phyloP scores from a whole-genome alignment of 2,113 vertebrate species.

The Abramis brama region DNA sequence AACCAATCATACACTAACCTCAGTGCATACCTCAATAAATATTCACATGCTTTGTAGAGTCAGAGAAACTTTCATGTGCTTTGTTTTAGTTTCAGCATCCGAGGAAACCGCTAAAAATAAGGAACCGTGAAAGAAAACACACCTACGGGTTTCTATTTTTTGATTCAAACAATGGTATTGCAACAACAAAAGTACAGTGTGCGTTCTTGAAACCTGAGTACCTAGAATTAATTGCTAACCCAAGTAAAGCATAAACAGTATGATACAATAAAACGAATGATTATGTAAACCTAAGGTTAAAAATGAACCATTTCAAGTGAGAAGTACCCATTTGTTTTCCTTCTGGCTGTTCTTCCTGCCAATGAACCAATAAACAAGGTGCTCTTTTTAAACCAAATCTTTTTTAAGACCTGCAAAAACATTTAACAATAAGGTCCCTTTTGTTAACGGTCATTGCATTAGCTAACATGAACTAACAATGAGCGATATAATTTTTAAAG shows the following conservation, averaged over 20 bases:
- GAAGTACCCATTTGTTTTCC: neutral
- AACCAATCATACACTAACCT: neutral
- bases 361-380: neutral
- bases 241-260: neutral
- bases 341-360: neutral
- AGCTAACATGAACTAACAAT: no score
- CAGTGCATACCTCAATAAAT: neutral
- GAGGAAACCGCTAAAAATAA: neutral
- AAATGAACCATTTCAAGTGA: neutral
- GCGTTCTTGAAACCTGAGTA: neutral
- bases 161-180: neutral
- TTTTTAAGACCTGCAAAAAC: neutral
- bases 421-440: neutral
- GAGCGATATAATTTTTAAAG: no score
- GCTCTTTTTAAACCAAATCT: neutral
- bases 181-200: neutral
- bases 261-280: neutral
- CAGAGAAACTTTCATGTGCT: neutral
- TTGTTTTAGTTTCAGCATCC: conserved; percentile 23
- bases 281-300: conserved; percentile 3
- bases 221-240: neutral
- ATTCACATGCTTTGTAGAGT: neutral
- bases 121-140: conserved; percentile 10
- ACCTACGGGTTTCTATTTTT: neutral
- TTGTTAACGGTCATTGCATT: no score